These are phyloP conservation scores for Polypterus senegalus DNA, from an alignment of 2,113 vertebrate species.

Conservation along the genomic window DNA sequence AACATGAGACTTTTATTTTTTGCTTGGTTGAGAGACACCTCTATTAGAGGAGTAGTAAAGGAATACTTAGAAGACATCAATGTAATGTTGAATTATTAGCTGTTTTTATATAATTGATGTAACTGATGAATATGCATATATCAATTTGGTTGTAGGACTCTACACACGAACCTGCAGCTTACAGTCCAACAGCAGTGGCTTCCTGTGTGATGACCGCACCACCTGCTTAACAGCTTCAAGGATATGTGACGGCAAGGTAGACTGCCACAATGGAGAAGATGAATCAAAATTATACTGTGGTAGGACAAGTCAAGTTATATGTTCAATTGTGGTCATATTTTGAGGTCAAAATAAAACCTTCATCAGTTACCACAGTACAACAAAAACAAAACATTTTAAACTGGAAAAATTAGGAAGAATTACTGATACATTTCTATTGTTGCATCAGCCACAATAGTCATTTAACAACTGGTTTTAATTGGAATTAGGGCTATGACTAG, in stretches of 20 bases:
- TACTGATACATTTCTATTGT: no score
- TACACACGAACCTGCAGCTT: not conserved
- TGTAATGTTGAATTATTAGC: no score
- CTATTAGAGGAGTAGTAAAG: not conserved
- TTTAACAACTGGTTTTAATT: no score
- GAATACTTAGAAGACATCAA: not conserved
- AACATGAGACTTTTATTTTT: no score
- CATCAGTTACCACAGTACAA: no score
- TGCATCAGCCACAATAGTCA: no score
- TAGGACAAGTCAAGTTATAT: slow-evolving; percentile 5
- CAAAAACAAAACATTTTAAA: no score
- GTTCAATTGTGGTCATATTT: no score
- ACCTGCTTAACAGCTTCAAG: slow-evolving; percentile 15
- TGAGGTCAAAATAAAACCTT: no score
- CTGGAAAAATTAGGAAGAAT: no score
- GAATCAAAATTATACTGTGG: slow-evolving; percentile 19
- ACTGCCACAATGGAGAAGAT: slow-evolving; percentile 18
- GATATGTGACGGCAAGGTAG: slow-evolving; percentile 15
- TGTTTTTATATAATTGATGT: not conserved
- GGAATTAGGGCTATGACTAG: no score
- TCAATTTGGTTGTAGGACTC: not conserved
- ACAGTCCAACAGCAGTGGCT: slow-evolving; percentile 7
- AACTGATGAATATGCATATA: not conserved
- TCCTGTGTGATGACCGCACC: slow-evolving; percentile 16
- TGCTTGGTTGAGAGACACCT: no score